Conservation (phyloP, 1,140 invertebrate genomes). For the Ips nitidus region DNA sequence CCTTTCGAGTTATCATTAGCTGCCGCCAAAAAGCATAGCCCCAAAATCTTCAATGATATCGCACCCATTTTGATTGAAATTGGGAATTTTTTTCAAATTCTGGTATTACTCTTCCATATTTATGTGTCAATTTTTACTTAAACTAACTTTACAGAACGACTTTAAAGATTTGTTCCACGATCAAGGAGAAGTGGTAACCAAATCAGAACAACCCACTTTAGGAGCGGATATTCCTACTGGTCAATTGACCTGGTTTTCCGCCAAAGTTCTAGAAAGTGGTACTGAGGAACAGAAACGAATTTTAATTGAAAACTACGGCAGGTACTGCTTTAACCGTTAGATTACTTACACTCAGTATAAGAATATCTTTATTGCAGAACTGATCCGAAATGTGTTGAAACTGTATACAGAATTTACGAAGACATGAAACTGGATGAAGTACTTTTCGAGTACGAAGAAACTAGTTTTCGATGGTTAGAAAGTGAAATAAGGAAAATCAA, state of each 20-base stretch:
- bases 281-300: neutral
- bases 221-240: neutral
- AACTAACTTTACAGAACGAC: neutral
- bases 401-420: neutral
- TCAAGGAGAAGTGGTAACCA: neutral
- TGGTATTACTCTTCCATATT: neutral
- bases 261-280: neutral
- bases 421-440: slow-evolving; percentile 5
- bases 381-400: neutral
- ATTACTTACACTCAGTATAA: too few species aligned
- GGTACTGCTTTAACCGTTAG: neutral
- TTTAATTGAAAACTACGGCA: neutral
- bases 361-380: neutral
- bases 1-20: neutral
- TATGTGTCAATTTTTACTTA: neutral
- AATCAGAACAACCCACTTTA: neutral
- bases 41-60: neutral
- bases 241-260: neutral
- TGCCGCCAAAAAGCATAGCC: neutral
- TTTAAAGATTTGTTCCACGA: slow-evolving; percentile 1
- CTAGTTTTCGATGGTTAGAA: neutral
- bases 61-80: neutral
- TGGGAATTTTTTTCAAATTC: neutral
- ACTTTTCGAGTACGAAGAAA: neutral
- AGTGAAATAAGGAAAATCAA: neutral